A percentile compares a stretch with the other conserved stretches of the same genome.
These are phyloP conservation scores for Nomada ferruginata DNA, from an alignment of 2,888 invertebrate genomes.

Conservation along the genomic window DNA sequence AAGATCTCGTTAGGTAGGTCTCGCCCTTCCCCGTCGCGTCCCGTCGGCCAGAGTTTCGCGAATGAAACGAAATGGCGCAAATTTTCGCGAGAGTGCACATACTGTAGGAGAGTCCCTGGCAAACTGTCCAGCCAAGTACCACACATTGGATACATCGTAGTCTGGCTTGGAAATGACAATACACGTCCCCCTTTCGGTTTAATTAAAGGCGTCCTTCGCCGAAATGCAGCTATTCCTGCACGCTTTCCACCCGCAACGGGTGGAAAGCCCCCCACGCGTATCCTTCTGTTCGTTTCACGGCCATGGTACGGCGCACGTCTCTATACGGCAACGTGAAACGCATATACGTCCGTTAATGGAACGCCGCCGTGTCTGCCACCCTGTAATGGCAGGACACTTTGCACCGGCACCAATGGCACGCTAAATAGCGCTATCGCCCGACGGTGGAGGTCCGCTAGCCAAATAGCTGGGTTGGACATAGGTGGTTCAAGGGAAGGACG, in stretches of 20 bases:
- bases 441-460: slow-evolving; percentile 51
- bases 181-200: slow-evolving; percentile 74
- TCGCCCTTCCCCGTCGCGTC: slow-evolving; percentile 30
- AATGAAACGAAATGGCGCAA: slow-evolving; percentile 75
- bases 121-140: slow-evolving; percentile 60
- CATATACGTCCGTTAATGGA: slow-evolving; percentile 69
- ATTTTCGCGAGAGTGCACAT: slow-evolving; percentile 65
- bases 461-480: slow-evolving; percentile 52
- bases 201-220: slow-evolving; percentile 74
- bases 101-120: slow-evolving; percentile 38
- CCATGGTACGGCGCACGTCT: slow-evolving; percentile 33
- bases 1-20: slow-evolving; percentile 69
- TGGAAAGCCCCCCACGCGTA: slow-evolving; percentile 5
- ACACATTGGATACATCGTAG: slow-evolving; percentile 49
- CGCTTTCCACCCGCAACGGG: slow-evolving; percentile 17
- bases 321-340: slow-evolving; percentile 49
- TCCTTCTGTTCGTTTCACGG: slow-evolving; percentile 54
- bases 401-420: slow-evolving; percentile 64
- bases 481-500: slow-evolving; percentile 49
- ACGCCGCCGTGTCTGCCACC: slow-evolving; percentile 62
- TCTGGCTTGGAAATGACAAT: slow-evolving; percentile 67
- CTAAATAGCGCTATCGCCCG: slow-evolving; percentile 70
- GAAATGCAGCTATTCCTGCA: slow-evolving; percentile 63
- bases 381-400: slow-evolving; percentile 73
- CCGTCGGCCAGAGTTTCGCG: slow-evolving; percentile 49